Percentiles rank a stretch among this genome's conserved stretches.
Evolutionary conservation across 1,140 invertebrate genomes (phyloP).

Genomic region (Temnothorax nylanderi): DNA sequence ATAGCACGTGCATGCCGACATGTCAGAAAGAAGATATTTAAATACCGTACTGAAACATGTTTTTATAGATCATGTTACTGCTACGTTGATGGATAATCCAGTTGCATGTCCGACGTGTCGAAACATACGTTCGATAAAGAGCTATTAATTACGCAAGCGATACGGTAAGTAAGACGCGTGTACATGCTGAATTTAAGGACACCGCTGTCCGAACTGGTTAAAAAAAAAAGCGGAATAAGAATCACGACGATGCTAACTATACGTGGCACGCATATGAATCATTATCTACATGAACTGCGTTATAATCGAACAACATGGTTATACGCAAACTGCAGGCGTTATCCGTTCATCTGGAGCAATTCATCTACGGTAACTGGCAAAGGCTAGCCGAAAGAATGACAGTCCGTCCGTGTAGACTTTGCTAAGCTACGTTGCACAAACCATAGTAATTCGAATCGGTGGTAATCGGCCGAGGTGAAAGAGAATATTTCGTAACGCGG

Average conservation of each 20-base stretch:
- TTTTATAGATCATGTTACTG: conserved; percentile 66
- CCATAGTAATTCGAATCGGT: conserved; percentile 32
- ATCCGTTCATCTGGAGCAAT: conserved; percentile 72
- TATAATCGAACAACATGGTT: conserved; percentile 33
- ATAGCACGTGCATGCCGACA: conserved; percentile 5
- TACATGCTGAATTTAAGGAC: conserved; percentile 16
- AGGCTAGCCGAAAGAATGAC: conserved; percentile 33
- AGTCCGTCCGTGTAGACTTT: conserved; percentile 5
- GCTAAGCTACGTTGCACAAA: conserved; percentile 56
- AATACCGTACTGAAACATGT: conserved; percentile 39
- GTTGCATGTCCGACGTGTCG: conserved; percentile 66
- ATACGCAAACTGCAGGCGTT: conserved; percentile 28
- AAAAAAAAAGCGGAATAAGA: conserved; percentile 22
- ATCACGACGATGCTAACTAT: neutral
- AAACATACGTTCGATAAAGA: conserved; percentile 68
- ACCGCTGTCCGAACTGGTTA: neutral
- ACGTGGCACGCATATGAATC: conserved; percentile 1
- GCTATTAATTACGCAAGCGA: conserved; percentile 60
- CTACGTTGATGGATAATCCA: conserved; percentile 65
- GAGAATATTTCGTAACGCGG: conserved; percentile 57
- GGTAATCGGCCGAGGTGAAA: conserved; percentile 40
- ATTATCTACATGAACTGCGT: neutral
- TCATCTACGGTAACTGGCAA: conserved; percentile 53
- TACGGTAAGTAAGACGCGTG: neutral
- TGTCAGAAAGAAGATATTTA: conserved; percentile 65